A percentile compares a stretch with the other conserved stretches of the same genome.
Conservation (phyloP, 2,888 invertebrate genomes). For the Lochmaea capreae region DNA sequence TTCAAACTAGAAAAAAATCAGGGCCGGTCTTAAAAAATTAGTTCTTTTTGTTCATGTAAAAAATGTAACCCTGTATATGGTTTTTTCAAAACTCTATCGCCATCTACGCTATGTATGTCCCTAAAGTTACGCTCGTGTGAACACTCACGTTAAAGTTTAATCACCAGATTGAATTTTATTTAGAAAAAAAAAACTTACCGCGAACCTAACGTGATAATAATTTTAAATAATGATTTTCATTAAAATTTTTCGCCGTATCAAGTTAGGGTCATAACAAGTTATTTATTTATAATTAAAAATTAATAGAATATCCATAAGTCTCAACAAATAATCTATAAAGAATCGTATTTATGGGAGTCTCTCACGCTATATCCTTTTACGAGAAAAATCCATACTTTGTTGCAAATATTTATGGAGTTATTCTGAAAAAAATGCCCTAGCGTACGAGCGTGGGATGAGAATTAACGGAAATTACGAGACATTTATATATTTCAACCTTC, state of each 20-base stretch:
- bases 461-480: background rate
- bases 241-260: background rate
- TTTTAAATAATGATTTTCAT: conserved; percentile 18
- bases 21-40: too few relatives aligned
- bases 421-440: background rate
- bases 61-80: too few relatives aligned
- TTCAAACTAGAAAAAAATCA: too few relatives aligned
- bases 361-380: conserved; percentile 25
- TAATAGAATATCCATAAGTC: conserved; percentile 23
- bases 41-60: too few relatives aligned
- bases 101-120: background rate
- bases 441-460: background rate
- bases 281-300: conserved; percentile 27
- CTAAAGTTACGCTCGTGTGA: background rate
- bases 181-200: background rate
- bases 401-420: conserved; percentile 1
- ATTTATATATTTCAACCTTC: background rate
- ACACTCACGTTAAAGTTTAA: conserved; percentile 2
- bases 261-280: conserved; percentile 4
- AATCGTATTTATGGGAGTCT: conserved; percentile 15
- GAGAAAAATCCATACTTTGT: conserved; percentile 6
- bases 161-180: background rate
- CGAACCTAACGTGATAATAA: conserved; percentile 21
- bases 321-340: conserved; percentile 23
- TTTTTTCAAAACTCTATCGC: too few relatives aligned